A percentile compares a stretch with the other conserved stretches of the same genome.
Conservation (phyloP, 2,113 vertebrate species). For the Pelvicachromis taeniatus region DNA sequence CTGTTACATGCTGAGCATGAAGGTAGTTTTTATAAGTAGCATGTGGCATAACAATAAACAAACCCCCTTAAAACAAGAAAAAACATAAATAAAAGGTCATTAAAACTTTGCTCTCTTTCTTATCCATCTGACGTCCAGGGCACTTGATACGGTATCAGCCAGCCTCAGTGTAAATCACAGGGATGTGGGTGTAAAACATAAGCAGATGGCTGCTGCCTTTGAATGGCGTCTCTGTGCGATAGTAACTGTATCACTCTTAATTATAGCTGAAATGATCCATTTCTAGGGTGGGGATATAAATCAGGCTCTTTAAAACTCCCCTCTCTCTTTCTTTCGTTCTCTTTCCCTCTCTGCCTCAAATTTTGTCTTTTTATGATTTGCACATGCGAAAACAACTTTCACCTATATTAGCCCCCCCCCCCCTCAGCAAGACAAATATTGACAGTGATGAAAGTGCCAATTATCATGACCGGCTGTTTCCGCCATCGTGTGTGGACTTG, state of each 20-base stretch:
- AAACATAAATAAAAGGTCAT: not conserved
- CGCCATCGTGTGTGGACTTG: not conserved
- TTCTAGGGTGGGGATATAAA: conserved; percentile 58
- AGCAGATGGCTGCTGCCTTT: conserved; percentile 67
- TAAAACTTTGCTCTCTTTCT: conserved; percentile 15
- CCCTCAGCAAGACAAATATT: conserved; percentile 61
- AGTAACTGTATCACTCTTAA: conserved; percentile 74
- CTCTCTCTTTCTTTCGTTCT: not conserved
- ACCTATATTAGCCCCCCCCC: conserved; percentile 33
- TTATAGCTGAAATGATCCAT: conserved; percentile 72
- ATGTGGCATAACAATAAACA: not conserved
- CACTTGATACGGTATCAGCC: conserved; percentile 40
- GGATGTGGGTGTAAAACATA: conserved; percentile 57
- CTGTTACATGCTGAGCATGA: not conserved
- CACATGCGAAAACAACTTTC: conserved; percentile 70
- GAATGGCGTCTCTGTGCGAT: conserved; percentile 72
- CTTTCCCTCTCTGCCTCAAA: not conserved
- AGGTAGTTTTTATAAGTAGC: not conserved
- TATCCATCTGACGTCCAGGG: conserved; percentile 34
- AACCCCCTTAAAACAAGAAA: not conserved
- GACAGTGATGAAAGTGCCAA: conserved; percentile 68
- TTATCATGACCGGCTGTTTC: conserved; percentile 57
- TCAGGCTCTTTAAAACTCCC: conserved; percentile 50
- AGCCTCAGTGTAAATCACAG: conserved; percentile 47
- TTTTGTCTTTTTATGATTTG: conserved; percentile 52